These are phyloP conservation scores for Diploscapter pachys DNA, from an alignment of 1,140 invertebrate species.

Conservation along the genomic window DNA sequence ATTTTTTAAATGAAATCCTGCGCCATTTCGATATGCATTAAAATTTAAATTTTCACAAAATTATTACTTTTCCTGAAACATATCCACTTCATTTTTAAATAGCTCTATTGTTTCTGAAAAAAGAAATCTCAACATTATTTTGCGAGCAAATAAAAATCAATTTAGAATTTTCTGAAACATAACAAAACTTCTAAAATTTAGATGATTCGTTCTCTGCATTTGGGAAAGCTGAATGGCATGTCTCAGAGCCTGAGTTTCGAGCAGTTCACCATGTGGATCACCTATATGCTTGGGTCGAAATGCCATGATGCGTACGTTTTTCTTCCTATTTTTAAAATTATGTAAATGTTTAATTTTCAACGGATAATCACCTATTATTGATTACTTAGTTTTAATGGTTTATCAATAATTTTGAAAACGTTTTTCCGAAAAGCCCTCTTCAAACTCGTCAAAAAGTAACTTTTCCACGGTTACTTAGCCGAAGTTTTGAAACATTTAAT, in stretches of 20 bases:
- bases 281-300: constrained; percentile 19
- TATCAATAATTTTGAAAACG: constrained; percentile 60
- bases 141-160: too few relatives aligned
- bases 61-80: not conserved
- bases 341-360: constrained; percentile 39
- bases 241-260: constrained; percentile 22
- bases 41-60: not conserved
- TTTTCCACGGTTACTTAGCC: too few relatives aligned
- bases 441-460: constrained; percentile 65
- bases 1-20: not conserved
- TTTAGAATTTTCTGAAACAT: not conserved
- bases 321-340: not conserved
- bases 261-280: constrained; percentile 18
- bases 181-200: not conserved
- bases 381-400: too few relatives aligned
- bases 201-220: constrained; percentile 69
- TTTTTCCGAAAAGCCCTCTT: constrained; percentile 77
- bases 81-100: too few relatives aligned
- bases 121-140: too few relatives aligned
- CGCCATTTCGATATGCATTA: too few relatives aligned
- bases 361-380: too few relatives aligned
- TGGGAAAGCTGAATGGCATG: constrained; percentile 26
- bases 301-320: constrained; percentile 5
- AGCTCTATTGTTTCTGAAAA: too few relatives aligned
- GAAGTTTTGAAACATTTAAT: too few relatives aligned